Conservation (phyloP, 2,797 vertebrate genomes). For the Darevskia mixta region DNA sequence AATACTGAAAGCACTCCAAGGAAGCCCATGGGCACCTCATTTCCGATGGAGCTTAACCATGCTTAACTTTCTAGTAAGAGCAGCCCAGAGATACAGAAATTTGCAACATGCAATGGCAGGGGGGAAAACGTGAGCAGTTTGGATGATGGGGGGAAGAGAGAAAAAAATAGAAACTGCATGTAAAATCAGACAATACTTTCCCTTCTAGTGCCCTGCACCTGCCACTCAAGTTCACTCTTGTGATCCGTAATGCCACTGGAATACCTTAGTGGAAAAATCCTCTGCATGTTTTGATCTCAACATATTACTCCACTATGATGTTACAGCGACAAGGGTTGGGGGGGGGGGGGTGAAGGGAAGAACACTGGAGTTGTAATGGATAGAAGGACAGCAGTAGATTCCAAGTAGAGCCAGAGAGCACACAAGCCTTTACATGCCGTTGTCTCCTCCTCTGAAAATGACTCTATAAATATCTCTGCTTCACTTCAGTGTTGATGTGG, state of each 20-base stretch:
- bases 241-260: neutral
- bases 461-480: slow-evolving; percentile 62
- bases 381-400: slow-evolving; percentile 15
- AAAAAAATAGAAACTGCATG: neutral
- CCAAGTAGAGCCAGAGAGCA: slow-evolving; percentile 52
- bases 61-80: neutral
- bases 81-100: neutral
- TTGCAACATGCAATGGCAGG: neutral
- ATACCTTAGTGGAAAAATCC: neutral
- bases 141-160: neutral
- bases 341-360: neutral
- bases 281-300: neutral
- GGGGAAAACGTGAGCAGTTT: slow-evolving; percentile 23
- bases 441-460: slow-evolving; percentile 66
- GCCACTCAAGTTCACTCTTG: slow-evolving; percentile 15
- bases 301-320: slow-evolving; percentile 2
- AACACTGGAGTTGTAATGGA: slow-evolving; percentile 2
- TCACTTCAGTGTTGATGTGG: slow-evolving; percentile 65
- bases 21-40: neutral
- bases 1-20: neutral
- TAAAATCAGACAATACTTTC: neutral
- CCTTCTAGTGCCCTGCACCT: accelerated
- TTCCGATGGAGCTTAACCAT: neutral
- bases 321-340: neutral
- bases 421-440: slow-evolving; percentile 36